Evolutionary conservation across 2,113 vertebrate species (phyloP).

Genomic region (Crotalus tigris): DNA sequence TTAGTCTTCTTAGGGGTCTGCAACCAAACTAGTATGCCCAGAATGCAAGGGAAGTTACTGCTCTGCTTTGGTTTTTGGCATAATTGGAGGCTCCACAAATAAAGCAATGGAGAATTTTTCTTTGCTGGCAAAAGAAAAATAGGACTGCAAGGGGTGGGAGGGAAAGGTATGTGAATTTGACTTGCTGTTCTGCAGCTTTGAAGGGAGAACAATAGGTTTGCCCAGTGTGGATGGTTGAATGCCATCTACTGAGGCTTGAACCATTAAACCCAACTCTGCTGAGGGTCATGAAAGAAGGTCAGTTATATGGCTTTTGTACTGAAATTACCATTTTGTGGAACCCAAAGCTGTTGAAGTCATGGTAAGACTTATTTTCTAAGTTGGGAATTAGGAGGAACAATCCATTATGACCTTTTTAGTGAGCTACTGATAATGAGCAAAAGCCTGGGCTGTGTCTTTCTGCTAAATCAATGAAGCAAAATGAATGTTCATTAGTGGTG

Average conservation of each 20-base stretch:
- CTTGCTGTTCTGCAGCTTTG: background rate
- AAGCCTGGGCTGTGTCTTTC: background rate
- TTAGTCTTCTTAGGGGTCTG: background rate
- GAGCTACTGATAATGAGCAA: background rate
- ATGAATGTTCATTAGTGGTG: background rate
- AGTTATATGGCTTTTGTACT: background rate
- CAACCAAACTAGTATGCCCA: background rate
- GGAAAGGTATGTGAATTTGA: background rate
- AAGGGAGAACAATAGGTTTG: background rate
- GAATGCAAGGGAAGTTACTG: background rate
- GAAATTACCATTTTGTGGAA: background rate
- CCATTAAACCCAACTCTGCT: background rate
- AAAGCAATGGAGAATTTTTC: background rate
- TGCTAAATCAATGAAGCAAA: background rate
- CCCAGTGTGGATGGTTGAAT: background rate
- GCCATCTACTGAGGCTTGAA: background rate
- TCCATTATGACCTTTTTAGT: background rate
- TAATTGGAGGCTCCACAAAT: background rate
- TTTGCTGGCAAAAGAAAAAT: background rate
- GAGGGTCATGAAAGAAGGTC: background rate
- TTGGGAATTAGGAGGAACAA: background rate
- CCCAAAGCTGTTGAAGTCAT: background rate
- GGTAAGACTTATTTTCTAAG: background rate
- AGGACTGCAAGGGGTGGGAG: background rate
- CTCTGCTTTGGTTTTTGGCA: background rate